These are phyloP conservation scores for Drosophila punjabiensis DNA, from an alignment of 1,140 invertebrate species.

Conservation along the genomic window DNA sequence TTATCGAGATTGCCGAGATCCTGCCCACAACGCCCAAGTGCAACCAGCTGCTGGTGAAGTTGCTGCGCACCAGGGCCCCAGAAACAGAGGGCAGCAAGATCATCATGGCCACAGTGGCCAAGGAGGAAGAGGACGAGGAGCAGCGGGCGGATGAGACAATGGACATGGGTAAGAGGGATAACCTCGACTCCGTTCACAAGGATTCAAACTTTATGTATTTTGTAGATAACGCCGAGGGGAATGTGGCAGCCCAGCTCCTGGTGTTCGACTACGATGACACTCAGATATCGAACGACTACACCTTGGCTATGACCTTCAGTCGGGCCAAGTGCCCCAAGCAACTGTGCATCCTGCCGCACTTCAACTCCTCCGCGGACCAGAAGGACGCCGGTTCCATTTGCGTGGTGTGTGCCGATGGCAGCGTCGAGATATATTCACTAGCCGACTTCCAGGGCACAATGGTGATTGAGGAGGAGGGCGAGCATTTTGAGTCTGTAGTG, in stretches of 20 bases:
- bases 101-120: conserved; percentile 77
- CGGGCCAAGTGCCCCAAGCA: conserved; percentile 89
- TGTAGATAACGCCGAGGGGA: conserved; percentile 62
- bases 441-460: conserved; percentile 88
- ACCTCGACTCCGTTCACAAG: background rate
- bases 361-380: conserved; percentile 32
- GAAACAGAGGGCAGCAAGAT: conserved; percentile 65
- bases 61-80: conserved; percentile 70
- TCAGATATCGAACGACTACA: conserved; percentile 88
- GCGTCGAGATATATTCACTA: conserved; percentile 89
- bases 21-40: conserved; percentile 76
- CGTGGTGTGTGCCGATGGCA: conserved; percentile 90
- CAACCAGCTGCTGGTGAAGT: conserved; percentile 76
- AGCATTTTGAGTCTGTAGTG: conserved; percentile 90
- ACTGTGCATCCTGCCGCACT: conserved; percentile 88
- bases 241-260: conserved; percentile 85
- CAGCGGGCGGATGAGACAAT: conserved; percentile 47
- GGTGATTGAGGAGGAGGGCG: conserved; percentile 88
- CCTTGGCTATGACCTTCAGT: conserved; percentile 88
- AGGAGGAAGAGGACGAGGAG: conserved; percentile 66
- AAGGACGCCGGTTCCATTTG: conserved; percentile 82
- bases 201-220: background rate
- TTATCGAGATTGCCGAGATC: conserved; percentile 79
- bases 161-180: conserved; percentile 52
- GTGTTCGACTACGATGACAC: conserved; percentile 88